Base-by-base conservation (phyloP, 1,140 invertebrate genomes). In the Ditylenchus dipsaci region DNA sequence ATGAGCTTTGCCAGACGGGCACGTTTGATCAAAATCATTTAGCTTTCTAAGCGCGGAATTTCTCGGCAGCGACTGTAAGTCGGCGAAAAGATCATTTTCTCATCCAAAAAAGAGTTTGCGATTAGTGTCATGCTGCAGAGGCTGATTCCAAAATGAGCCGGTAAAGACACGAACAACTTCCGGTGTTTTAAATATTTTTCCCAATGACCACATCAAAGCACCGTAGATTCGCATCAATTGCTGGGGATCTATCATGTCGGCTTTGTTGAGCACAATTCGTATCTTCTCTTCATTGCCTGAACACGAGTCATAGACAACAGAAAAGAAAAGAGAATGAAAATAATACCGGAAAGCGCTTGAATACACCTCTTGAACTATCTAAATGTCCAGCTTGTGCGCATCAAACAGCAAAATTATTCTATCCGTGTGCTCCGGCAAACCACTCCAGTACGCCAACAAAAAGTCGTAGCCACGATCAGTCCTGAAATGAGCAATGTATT, bases 211-310 rank as follows among this genome's bases (percentile, higher is more conserved):
- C 94, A 98, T 97, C 15, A 97, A 87, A 3, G 95, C 95, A 23
- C 89, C 89, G 83, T 97, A 97, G 5, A 98, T 94, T 70, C 95
- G 86, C 93, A 98, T 97, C 38, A 98, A 85, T 83, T 97, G 93
- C 82, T 97, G 95, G 85, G 96, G 93, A 83, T 97, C 93, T 33
- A 98, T 90, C 91, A 95, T 96, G 81, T 98, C 95, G 27, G 94
- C 92, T 86, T 98, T 98, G 84, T 98, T 98, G 1, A 98, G 85
- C 58, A 97, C 93, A 79, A 98, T 98, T 70, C 94, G 87, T 74
- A 98, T 97, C 87, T 98, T 97, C 82, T 97, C 95, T 84, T 98
- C 95, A 83, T 97, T 94, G 0, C 92, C 91, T 73, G n/a, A 91
- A 86, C 3, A n/a, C n/a, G n/a, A n/a, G n/a, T n/a, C n/a, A n/a